Conservation (phyloP, 1,140 invertebrate species). For the Propsilocerus akamusi region DNA sequence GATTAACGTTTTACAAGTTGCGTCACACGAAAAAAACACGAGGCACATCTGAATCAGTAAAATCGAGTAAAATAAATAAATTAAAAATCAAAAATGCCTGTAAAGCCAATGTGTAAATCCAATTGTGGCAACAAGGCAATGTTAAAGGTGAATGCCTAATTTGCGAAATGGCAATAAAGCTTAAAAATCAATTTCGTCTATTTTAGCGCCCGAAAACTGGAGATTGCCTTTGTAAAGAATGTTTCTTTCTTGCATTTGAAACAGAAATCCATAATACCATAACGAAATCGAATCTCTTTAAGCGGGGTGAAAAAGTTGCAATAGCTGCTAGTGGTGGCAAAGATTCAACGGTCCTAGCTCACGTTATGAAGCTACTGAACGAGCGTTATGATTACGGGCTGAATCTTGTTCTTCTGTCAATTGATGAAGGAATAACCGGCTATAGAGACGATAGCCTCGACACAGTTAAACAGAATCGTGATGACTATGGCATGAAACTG, state of each 20-base stretch:
- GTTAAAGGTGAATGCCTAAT: conserved; percentile 36
- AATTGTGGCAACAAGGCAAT: conserved; percentile 51
- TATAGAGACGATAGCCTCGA: conserved; percentile 96
- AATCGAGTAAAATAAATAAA: too few relatives aligned
- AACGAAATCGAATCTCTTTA: conserved; percentile 64
- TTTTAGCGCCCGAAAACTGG: conserved; percentile 75
- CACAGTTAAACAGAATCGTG: conserved; percentile 86
- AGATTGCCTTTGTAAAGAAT: conserved; percentile 84
- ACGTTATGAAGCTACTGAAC: conserved; percentile 86
- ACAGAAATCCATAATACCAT: conserved; percentile 95
- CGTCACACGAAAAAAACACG: too few relatives aligned
- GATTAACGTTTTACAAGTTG: too few relatives aligned
- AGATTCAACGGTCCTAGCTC: conserved; percentile 94
- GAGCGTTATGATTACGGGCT: conserved; percentile 82
- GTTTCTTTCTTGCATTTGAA: conserved; percentile 90
- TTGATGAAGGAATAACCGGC: conserved; percentile 97
- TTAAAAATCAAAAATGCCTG: too few relatives aligned
- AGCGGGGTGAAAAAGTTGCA: conserved; percentile 71
- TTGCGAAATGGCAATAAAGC: conserved; percentile 5
- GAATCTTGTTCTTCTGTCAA: conserved; percentile 81
- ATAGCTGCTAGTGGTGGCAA: conserved; percentile 97
- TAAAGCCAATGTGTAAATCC: conserved; percentile 42
- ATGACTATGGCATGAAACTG: conserved; percentile 84
- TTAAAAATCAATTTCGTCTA: conserved; percentile 9
- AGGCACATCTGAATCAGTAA: too few relatives aligned